Evolutionary conservation across 2,888 invertebrate genomes (phyloP).

Genomic region (Dione vanillae): DNA sequence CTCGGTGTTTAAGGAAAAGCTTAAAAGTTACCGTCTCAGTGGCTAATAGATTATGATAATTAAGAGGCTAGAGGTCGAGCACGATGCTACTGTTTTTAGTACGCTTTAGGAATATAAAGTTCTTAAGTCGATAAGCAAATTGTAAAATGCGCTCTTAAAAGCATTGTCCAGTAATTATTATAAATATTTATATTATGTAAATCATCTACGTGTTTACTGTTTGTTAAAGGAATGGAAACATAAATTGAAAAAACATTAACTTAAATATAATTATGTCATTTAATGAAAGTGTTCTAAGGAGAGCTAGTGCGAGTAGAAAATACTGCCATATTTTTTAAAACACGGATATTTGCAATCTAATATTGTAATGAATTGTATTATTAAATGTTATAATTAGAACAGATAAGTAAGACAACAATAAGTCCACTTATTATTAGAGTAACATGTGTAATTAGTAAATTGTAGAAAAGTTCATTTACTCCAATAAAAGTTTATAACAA

Average conservation of each 20-base stretch:
- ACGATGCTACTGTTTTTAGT: conserved; percentile 7
- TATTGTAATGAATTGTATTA: too few species aligned
- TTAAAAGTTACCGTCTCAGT: conserved; percentile 17
- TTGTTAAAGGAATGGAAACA: not conserved
- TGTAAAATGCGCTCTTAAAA: not conserved
- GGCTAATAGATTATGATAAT: conserved; percentile 18
- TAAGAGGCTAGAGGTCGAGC: conserved; percentile 23
- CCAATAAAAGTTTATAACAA: not conserved
- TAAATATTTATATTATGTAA: not conserved
- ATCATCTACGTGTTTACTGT: too few species aligned
- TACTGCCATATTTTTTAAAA: too few species aligned
- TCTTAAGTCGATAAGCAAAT: not conserved
- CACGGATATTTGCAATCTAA: too few species aligned
- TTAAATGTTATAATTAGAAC: too few species aligned
- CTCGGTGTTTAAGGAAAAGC: conserved; percentile 21
- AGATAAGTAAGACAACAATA: too few species aligned
- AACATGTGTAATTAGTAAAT: too few species aligned
- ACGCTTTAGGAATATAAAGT: conserved; percentile 15
- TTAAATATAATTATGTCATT: too few species aligned
- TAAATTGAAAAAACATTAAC: too few species aligned
- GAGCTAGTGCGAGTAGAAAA: too few species aligned
- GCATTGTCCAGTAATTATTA: not conserved
- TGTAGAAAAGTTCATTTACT: not conserved
- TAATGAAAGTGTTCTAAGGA: too few species aligned
- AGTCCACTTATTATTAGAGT: too few species aligned